Conservation (phyloP, 2,113 vertebrate species). For the Carassius gibelio region DNA sequence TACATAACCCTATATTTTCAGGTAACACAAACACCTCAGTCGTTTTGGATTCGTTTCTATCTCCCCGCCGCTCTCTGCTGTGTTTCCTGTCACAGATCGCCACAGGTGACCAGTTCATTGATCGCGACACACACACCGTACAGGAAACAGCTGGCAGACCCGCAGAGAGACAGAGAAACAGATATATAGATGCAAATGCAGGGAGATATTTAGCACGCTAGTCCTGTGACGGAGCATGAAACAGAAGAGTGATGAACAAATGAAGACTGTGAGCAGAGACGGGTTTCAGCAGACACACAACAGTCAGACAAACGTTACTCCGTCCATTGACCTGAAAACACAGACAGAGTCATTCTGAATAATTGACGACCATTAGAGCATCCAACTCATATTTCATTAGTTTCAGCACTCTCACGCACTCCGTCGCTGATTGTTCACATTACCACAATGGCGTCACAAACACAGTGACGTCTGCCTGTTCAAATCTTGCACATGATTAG, state of each 20-base stretch:
- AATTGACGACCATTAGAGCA: too few relatives aligned
- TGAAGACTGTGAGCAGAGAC: slow-evolving; percentile 62
- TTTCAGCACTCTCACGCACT: background rate
- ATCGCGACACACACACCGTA: slow-evolving; percentile 33
- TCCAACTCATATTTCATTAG: background rate
- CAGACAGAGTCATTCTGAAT: too few relatives aligned
- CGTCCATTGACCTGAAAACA: too few relatives aligned
- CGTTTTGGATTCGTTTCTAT: slow-evolving; percentile 7
- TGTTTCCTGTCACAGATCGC: slow-evolving; percentile 21
- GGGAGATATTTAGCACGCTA: slow-evolving; percentile 22
- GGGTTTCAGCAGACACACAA: slow-evolving; percentile 56
- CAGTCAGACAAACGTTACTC: too few relatives aligned
- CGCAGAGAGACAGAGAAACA: slow-evolving; percentile 8
- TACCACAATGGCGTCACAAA: background rate
- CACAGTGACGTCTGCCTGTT: background rate
- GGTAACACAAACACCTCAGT: background rate
- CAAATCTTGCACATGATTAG: background rate
- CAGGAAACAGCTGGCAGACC: slow-evolving; percentile 12
- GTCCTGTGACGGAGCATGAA: background rate
- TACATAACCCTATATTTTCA: background rate
- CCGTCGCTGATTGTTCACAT: background rate
- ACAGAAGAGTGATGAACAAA: slow-evolving; percentile 50
- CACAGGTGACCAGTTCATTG: slow-evolving; percentile 35
- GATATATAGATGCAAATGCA: slow-evolving; percentile 43
- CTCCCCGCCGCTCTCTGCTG: slow-evolving; percentile 27